These are phyloP conservation scores for Lophochroa leadbeateri DNA, from an alignment of 2,113 vertebrate species.

Conservation along the genomic window DNA sequence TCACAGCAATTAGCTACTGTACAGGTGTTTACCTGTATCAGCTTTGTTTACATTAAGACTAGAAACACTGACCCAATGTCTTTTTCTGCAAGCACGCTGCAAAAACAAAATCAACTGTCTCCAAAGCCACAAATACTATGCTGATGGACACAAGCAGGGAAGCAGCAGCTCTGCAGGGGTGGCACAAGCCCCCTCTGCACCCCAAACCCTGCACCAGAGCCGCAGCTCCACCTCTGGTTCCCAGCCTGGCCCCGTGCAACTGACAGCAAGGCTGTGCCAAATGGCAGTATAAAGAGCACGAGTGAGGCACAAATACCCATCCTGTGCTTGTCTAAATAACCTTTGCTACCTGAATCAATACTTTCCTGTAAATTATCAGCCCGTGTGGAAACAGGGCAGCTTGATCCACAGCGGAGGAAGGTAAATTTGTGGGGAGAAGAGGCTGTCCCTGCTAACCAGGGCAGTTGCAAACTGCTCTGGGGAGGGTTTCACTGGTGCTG, in stretches of 20 bases:
- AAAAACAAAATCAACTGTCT: neutral
- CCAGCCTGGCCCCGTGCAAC: neutral
- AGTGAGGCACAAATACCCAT: neutral
- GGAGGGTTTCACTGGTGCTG: neutral
- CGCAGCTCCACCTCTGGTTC: neutral
- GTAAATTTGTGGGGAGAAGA: neutral
- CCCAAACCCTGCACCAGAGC: neutral
- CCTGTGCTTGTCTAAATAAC: neutral
- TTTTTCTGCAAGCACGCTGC: neutral
- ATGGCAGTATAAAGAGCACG: neutral
- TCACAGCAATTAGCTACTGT: neutral
- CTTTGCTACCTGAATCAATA: constrained; percentile 36
- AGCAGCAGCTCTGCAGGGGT: neutral
- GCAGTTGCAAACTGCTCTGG: neutral
- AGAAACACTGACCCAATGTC: neutral
- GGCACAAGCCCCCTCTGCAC: neutral
- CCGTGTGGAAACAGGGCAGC: neutral
- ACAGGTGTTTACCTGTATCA: neutral
- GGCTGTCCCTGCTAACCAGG: neutral
- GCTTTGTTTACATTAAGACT: neutral
- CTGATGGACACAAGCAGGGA: neutral
- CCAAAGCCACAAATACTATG: neutral
- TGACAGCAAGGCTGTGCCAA: neutral
- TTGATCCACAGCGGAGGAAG: neutral
- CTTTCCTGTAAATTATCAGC: constrained; percentile 1